phyloP scores from a whole-genome alignment of 2,888 invertebrate genomes.

The Parnassius mnemosyne region DNA sequence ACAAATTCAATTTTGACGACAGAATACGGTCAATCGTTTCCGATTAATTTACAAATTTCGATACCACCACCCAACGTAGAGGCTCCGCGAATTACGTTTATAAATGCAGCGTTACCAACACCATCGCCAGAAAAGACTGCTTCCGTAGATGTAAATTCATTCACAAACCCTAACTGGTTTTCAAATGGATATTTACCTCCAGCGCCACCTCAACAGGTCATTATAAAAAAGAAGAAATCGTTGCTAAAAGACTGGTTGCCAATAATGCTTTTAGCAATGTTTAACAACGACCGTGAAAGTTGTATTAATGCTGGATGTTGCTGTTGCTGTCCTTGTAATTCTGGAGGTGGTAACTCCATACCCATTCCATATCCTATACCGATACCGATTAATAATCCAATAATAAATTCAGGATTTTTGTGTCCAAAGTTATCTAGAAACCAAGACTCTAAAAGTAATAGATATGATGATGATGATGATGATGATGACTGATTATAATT shows the following conservation, averaged over 20 bases:
- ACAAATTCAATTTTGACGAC: conserved; percentile 22
- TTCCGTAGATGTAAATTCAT: conserved; percentile 22
- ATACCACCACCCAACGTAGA: conserved; percentile 44
- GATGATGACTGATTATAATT: conserved; percentile 9
- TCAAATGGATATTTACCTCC: conserved; percentile 31
- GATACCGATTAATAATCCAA: conserved; percentile 46
- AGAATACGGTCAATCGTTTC: conserved; percentile 30
- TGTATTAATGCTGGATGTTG: conserved; percentile 32
- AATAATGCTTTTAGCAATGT: conserved; percentile 45
- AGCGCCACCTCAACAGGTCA: conserved; percentile 35
- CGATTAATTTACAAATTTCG: conserved; percentile 51
- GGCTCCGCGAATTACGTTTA: conserved; percentile 40
- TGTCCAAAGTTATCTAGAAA: conserved; percentile 29
- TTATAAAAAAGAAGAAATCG: conserved; percentile 44
- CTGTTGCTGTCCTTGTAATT: conserved; percentile 37
- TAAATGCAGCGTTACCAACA: conserved; percentile 36
- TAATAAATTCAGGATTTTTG: conserved; percentile 34
- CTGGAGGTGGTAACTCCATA: conserved; percentile 28
- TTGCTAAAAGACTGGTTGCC: conserved; percentile 46
- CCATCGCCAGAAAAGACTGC: conserved; percentile 17
- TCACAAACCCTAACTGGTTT: conserved; percentile 19
- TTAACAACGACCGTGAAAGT: conserved; percentile 38
- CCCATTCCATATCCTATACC: conserved; percentile 53
- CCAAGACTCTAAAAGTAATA: conserved; percentile 24
- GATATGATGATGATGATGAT: conserved; percentile 2